phyloP scores from a whole-genome alignment of 2,797 vertebrate species.

The Crypturellus tataupa region DNA sequence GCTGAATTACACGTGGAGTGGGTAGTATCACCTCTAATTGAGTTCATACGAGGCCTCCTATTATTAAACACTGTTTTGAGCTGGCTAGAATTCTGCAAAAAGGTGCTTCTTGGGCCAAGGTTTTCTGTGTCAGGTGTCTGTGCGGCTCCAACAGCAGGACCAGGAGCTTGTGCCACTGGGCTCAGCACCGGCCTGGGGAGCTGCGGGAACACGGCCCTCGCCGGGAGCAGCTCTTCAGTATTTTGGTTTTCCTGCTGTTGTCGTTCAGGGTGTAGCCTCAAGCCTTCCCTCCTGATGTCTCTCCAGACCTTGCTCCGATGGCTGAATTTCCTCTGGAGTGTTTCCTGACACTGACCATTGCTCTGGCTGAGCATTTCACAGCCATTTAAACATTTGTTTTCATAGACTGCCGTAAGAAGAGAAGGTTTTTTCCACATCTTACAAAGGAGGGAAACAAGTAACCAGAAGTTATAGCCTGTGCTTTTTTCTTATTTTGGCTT shows the following conservation, averaged over 20 bases:
- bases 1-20: constrained; percentile 59
- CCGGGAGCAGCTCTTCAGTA: not conserved
- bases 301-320: not conserved
- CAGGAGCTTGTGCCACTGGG: not conserved
- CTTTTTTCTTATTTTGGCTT: not conserved
- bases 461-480: not conserved
- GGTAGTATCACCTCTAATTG: constrained; percentile 25
- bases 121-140: not conserved
- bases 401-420: not conserved
- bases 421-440: not conserved
- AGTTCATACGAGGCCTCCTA: constrained; percentile 47
- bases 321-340: not conserved
- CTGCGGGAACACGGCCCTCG: not conserved
- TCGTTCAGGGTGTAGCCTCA: not conserved
- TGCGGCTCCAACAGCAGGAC: not conserved
- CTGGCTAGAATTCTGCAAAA: not conserved
- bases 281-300: not conserved
- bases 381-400: not conserved
- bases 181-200: not conserved
- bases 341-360: not conserved
- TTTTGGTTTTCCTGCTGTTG: not conserved
- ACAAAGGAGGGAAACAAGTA: not conserved
- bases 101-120: not conserved
- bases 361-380: not conserved
- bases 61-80: constrained; percentile 4